Percentiles rank a stretch among this genome's conserved stretches.
Conservation (phyloP, 2,888 invertebrate genomes). For the Uloborus plumipes region DNA sequence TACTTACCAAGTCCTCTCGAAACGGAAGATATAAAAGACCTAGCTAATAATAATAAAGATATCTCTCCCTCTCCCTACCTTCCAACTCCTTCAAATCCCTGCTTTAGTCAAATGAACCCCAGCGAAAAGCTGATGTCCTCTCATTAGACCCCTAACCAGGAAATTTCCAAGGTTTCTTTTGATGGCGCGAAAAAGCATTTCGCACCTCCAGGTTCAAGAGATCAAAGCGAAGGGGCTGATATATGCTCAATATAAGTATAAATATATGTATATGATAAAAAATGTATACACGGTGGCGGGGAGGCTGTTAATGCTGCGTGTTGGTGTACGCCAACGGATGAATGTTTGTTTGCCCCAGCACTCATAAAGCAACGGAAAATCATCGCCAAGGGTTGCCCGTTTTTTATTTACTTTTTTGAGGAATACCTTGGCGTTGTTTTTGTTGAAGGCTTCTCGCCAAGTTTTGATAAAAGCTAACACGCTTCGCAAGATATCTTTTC, state of each 20-base stretch:
- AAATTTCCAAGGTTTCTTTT: constrained; percentile 45
- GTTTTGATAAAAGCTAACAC: neutral
- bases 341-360: constrained; percentile 57
- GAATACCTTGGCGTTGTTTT: constrained; percentile 47
- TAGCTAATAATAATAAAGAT: constrained; percentile 61
- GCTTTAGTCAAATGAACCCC: constrained; percentile 59
- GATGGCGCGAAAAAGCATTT: constrained; percentile 28
- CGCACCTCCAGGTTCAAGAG: constrained; percentile 39
- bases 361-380: constrained; percentile 57
- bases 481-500: too few species aligned
- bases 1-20: neutral
- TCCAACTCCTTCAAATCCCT: constrained; percentile 33
- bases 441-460: constrained; percentile 13
- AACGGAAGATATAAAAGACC: constrained; percentile 2
- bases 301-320: constrained; percentile 50
- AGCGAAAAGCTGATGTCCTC: constrained; percentile 41
- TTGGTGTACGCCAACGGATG: constrained; percentile 45
- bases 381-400: constrained; percentile 53
- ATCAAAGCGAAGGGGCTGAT: constrained; percentile 14
- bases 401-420: constrained; percentile 16
- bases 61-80: constrained; percentile 1
- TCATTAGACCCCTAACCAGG: constrained; percentile 54
- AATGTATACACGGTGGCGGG: constrained; percentile 34
- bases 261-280: constrained; percentile 28
- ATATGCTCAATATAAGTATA: too few species aligned